Conservation (phyloP, 2,888 invertebrate species). For the Helicoverpa assulta region DNA sequence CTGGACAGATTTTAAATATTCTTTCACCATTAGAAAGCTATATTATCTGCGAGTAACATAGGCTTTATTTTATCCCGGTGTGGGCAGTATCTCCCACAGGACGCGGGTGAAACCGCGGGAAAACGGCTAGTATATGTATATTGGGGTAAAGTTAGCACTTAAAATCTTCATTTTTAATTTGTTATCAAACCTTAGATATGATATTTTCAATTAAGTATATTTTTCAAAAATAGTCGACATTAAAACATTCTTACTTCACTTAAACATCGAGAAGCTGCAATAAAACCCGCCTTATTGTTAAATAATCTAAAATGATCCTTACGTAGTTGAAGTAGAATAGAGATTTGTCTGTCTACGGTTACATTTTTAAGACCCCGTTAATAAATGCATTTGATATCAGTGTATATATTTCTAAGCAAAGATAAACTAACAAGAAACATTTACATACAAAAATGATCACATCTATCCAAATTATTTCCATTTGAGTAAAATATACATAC, state of each 20-base stretch:
- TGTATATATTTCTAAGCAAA: conserved; percentile 36
- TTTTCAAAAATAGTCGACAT: conserved; percentile 45
- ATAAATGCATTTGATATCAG: conserved; percentile 57
- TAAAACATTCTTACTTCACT: background rate
- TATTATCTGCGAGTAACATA: too few relatives aligned
- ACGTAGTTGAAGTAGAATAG: conserved; percentile 51
- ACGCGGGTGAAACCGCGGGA: too few relatives aligned
- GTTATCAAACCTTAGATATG: conserved; percentile 56
- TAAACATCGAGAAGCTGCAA: conserved; percentile 7
- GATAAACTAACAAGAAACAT: conserved; percentile 48
- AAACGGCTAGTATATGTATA: too few relatives aligned
- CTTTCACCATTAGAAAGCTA: too few relatives aligned
- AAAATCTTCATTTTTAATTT: background rate
- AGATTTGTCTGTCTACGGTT: conserved; percentile 51
- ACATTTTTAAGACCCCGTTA: conserved; percentile 47
- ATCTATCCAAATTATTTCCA: conserved; percentile 43
- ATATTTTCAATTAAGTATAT: conserved; percentile 28
- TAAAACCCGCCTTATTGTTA: background rate
- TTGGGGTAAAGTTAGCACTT: background rate
- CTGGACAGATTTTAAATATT: too few relatives aligned
- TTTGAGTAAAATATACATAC: conserved; percentile 47
- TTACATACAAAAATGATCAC: conserved; percentile 42
- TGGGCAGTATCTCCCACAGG: too few relatives aligned
- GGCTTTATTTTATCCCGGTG: too few relatives aligned
- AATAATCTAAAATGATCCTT: conserved; percentile 14